phyloP scores from a whole-genome alignment of 2,888 invertebrate genomes.

The Teinopalpus imperialis region DNA sequence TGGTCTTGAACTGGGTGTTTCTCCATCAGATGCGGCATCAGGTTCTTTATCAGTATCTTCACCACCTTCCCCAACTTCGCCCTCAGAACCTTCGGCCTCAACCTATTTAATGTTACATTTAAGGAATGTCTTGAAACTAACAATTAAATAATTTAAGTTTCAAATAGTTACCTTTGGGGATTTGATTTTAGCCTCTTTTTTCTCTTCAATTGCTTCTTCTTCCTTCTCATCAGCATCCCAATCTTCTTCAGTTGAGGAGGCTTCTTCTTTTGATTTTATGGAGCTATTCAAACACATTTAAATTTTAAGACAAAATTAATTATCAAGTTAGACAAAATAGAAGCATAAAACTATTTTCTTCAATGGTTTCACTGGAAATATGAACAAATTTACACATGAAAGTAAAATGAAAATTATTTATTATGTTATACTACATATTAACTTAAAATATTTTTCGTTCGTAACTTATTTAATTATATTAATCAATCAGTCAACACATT shows the following conservation, averaged over 20 bases:
- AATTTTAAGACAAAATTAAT: background rate
- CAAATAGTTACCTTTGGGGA: conserved; percentile 59
- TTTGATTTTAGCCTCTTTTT: conserved; percentile 62
- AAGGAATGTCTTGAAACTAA: background rate
- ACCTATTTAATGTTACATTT: conserved; percentile 29
- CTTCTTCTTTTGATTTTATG: conserved; percentile 72
- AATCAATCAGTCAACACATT: too few relatives aligned
- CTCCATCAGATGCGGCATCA: conserved; percentile 71
- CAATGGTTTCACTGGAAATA: too few relatives aligned
- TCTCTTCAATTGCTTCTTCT: conserved; percentile 65
- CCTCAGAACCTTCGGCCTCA: conserved; percentile 67
- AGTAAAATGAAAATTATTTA: too few relatives aligned
- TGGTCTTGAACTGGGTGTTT: conserved; percentile 70
- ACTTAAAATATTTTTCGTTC: too few relatives aligned
- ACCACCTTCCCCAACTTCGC: conserved; percentile 71
- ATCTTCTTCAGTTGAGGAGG: conserved; percentile 74
- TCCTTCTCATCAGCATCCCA: conserved; percentile 73
- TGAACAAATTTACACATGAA: too few relatives aligned
- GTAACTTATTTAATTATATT: too few relatives aligned
- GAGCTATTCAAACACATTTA: conserved; percentile 49
- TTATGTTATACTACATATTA: too few relatives aligned
- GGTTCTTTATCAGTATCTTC: conserved; percentile 81
- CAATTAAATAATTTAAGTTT: background rate
- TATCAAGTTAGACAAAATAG: too few relatives aligned
- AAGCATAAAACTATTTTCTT: too few relatives aligned